Base-by-base conservation (phyloP, 1,140 invertebrate genomes). In the Procambarus virginalis region DNA sequence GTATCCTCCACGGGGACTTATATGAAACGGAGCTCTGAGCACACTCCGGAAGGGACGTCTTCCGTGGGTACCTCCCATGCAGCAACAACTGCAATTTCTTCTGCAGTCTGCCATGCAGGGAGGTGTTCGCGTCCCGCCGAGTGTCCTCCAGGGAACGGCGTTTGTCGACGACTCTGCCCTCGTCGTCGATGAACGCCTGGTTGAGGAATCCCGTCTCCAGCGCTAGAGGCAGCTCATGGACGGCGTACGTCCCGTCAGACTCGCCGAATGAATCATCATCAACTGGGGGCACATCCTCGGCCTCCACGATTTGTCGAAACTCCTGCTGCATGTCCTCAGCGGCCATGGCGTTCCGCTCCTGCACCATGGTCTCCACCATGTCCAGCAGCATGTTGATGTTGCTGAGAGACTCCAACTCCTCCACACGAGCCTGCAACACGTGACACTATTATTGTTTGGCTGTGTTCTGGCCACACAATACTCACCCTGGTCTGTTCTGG, bases 371-470 rank as follows among this genome's bases (percentile, higher is more conserved):
- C 78, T 80, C 78, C 20, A 80, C 78, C 78, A 80, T 80, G 78
- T 80, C 78, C 78, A 80, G 49, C 10, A 80, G 48, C 2, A 80
- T 80, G 78, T 80, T 80, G 78, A 80, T 58, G 78, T 80, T 80
- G 9, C 49, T 58, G 5, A 80, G 14, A 20, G 78, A 58, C 0
- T 58, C 14, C 48, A 58, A 22, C 51, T 22, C n/a, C 17, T 4
- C 6, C 0, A 22, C 22, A 55, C 49, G 2, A 0, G 2, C 34
- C 78, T 80, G 78, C 17, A 79, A 79, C 49, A 79, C 49, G 45
- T 12, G 12, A 55, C 51, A 55, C 34, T 34, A 34, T 34, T 34
- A 34, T 0, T 34, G 34, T 34, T 34, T 34, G 34, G 34, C 1
- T 34, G 34, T 34, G 34, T 34, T 34, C 34, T 34, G 34, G 34